phyloP scores from a whole-genome alignment of 2,797 vertebrate genomes.

The Aeoliscus strigatus region DNA sequence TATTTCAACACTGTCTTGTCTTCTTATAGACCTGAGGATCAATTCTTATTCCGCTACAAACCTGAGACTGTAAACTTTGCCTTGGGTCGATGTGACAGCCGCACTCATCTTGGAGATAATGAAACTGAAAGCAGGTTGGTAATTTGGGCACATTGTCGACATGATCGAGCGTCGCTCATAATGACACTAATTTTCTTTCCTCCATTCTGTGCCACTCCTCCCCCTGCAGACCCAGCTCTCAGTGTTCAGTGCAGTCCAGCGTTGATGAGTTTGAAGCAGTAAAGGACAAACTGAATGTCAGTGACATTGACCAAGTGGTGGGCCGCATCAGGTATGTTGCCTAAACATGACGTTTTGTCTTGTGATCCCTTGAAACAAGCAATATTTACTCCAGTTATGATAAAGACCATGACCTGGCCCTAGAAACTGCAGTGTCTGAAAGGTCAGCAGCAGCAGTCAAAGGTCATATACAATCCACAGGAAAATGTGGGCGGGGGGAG shows the following conservation, averaged over 20 bases:
- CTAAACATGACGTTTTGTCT: background rate
- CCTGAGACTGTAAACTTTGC: constrained; percentile 77
- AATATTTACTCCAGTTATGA: too few species aligned
- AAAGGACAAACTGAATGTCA: constrained; percentile 74
- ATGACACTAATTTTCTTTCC: too few species aligned
- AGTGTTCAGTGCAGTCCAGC: constrained; percentile 51
- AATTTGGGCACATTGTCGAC: background rate
- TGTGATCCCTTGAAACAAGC: too few species aligned
- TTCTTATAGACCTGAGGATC: constrained; percentile 70
- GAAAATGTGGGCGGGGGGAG: too few species aligned
- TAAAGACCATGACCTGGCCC: too few species aligned
- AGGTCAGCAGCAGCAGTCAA: too few species aligned
- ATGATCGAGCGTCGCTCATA: too few species aligned
- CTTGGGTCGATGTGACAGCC: constrained; percentile 48
- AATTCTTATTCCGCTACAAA: constrained; percentile 70
- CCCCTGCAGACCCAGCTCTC: constrained; percentile 53
- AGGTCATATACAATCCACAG: too few species aligned
- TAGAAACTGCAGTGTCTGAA: too few species aligned
- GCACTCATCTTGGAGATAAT: constrained; percentile 2
- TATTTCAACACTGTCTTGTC: too few species aligned
- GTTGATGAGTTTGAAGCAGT: constrained; percentile 64
- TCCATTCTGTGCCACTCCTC: background rate
- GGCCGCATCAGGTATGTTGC: constrained; percentile 72
- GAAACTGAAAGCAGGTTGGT: constrained; percentile 60
- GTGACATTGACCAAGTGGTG: constrained; percentile 74